Percentiles rank a stretch among this genome's conserved stretches.
Conservation (phyloP, 2,797 vertebrate genomes). For the Fistularia tabacaria region DNA sequence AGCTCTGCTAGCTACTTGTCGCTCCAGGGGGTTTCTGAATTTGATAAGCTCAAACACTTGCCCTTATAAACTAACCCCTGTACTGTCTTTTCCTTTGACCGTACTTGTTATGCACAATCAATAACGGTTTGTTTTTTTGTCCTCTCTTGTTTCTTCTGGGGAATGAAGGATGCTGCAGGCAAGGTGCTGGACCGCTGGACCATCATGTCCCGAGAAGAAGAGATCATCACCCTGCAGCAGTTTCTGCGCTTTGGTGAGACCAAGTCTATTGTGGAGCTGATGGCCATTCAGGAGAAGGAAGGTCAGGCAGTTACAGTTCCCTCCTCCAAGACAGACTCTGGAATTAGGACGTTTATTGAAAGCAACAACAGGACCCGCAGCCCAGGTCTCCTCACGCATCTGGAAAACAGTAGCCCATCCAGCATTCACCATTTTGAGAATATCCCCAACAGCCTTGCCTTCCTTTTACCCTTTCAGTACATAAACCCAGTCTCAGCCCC, state of each 20-base stretch:
- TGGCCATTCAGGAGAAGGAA: slow-evolving; percentile 99
- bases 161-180: slow-evolving; percentile 96
- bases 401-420: slow-evolving; percentile 97
- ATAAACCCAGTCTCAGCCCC: slow-evolving; percentile 98
- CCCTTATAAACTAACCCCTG: slow-evolving; percentile 60
- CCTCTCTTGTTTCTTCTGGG: slow-evolving; percentile 88
- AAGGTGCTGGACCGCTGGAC: slow-evolving; percentile 99
- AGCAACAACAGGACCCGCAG: slow-evolving; percentile 98
- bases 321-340: slow-evolving; percentile 96
- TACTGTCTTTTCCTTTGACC: slow-evolving; percentile 67
- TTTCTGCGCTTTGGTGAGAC: slow-evolving; percentile 99
- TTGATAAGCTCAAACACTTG: slow-evolving; percentile 69
- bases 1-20: slow-evolving; percentile 73
- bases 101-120: slow-evolving; percentile 87
- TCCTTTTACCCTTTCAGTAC: slow-evolving; percentile 97
- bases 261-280: slow-evolving; percentile 99
- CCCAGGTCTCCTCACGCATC: slow-evolving; percentile 91
- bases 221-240: slow-evolving; percentile 99
- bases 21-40: slow-evolving; percentile 68
- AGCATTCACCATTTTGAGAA: slow-evolving; percentile 99
- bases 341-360: slow-evolving; percentile 99
- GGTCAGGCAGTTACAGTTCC: slow-evolving; percentile 96
- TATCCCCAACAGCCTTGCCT: slow-evolving; percentile 97
- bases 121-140: slow-evolving; percentile 88
- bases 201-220: slow-evolving; percentile 99